Base-by-base conservation (phyloP, 2,888 invertebrate genomes). In the Zygogramma bicolorata region DNA sequence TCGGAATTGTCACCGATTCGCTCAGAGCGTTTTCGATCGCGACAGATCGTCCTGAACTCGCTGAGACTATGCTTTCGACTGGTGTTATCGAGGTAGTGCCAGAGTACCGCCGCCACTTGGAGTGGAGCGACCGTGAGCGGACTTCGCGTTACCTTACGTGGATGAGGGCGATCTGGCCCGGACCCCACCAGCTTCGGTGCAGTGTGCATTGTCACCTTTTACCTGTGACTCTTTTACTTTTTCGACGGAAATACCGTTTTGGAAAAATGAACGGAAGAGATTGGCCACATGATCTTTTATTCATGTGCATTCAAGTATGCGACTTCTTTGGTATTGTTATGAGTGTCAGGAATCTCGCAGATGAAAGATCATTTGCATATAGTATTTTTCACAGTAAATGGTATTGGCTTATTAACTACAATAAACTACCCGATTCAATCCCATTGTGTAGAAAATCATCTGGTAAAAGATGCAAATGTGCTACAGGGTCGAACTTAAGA, bases 121-220 rank as follows among this genome's bases (percentile, higher is more conserved):
- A n/a, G n/a, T n/a, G n/a, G 59, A 59, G 59, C 61, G 34, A 59
- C 63, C 73, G 68, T 66, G 38, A 58, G 20, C 65, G 57, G 34
- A 65, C 71, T 40, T 71, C 49, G 53, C 63, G 70, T 70, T 61
- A 38, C 59, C 62, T 57, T 62, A 29, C 38, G 57, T 46, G 29
- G 20, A 34, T 15, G 68, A 31, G 63, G 68, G 49, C 49, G 59
- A 53, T 27, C 71, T 63, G 58, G 66, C 59, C 68, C 31, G 29
- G 8, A 49, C 76, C 77, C 77, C 76, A 71, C 77, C 65, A 25
- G 10, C 25, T n/a, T n/a, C 25, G 53, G 15, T 53, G 53, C 71
- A 77, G 46, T 70, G 71, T 73, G 80, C 79, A 79, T 79, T 80
- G 79, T 80, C 80, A 79, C 79, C 78, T 79, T 77, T 80, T 79